A percentile compares a stretch with the other conserved stretches of the same genome.
Evolutionary conservation across 35 echinoderm and acorn worm species (phyloP).

Genomic region (Lytechinus variegatus): DNA sequence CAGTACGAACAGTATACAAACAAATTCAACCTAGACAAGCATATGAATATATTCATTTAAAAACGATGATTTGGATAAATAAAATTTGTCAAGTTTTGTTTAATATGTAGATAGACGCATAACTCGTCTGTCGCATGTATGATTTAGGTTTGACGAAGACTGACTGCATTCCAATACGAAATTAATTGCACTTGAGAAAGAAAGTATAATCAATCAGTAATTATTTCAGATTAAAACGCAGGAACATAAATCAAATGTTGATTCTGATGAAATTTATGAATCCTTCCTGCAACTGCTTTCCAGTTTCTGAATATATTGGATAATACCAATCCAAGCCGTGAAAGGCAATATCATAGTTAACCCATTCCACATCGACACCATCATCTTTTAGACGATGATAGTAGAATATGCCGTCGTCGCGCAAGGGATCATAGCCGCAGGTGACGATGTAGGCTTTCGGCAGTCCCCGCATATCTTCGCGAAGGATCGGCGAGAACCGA

Average conservation of each 20-base stretch:
- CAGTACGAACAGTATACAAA: too few species aligned
- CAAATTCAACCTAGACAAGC: too few species aligned
- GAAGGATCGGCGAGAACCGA: constrained; percentile 59
- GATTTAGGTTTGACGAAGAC: too few species aligned
- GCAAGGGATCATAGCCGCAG: constrained; percentile 65
- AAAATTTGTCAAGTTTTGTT: too few species aligned
- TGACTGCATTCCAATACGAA: too few species aligned
- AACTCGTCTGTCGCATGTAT: too few species aligned
- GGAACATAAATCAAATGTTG: not conserved
- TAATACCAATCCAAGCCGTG: constrained; percentile 59
- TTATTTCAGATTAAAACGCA: too few species aligned
- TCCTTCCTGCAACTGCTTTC: not conserved
- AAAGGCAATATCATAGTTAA: constrained; percentile 79
- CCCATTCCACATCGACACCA: constrained; percentile 62
- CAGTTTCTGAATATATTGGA: not conserved
- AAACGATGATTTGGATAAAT: too few species aligned
- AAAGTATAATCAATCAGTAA: too few species aligned
- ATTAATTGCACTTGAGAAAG: too few species aligned
- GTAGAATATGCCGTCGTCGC: constrained; percentile 89
- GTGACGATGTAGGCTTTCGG: constrained; percentile 85
- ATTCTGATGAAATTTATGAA: not conserved
- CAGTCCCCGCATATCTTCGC: constrained; percentile 57
- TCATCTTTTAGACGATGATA: constrained; percentile 61
- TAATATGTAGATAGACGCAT: too few species aligned
- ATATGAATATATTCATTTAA: too few species aligned